Base-by-base conservation (phyloP, 2,797 vertebrate genomes). In the Hippocampus kuda region DNA sequence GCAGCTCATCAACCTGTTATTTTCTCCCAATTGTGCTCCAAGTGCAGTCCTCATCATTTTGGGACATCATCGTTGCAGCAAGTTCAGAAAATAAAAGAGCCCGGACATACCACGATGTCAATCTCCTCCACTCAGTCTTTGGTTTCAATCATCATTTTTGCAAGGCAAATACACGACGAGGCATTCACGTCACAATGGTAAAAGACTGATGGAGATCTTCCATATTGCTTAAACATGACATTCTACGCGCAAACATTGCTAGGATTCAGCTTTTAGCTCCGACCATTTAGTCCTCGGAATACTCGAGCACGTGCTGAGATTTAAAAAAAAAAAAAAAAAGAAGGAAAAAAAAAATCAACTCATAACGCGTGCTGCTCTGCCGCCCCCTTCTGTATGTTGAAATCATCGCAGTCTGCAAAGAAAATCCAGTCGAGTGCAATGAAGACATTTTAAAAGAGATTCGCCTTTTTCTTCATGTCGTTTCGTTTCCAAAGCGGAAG, bases 401-500 rank as follows among this genome's bases (percentile, higher is more conserved):
- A 65, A 27, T 18, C 42, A 48, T 46, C 27, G 41, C 63, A 48
- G 15, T 27, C 11, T 46, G 24, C 20, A 24, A 65, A 65, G 44
- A 3, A 64, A 64, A 64, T 64, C 42, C 41, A n/a, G 41, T 64
- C 42, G n/a, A n/a, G 41, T 4, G 20, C 48, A 66, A 56, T 18
- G 30, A n/a, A 5, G 22, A 53, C 24, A 16, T 70, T 51, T 85
- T 85, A 99, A 89, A 99, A 99, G 81, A 99, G 95, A 81, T 90
- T 91, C n/a, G 91, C 94, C 80, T 83, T 93, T 86, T 93, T 98
- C 91, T 99, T 99, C 91, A 99, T 92, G 81, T 96, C 91, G 4
- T 99, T 98, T 72, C 94, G 93, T 90, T 95, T 96, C 97, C 97
- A 99, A 56, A 98, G 92, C 70, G 97, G 96, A 88, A 98, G 93